A percentile compares a stretch with the other conserved stretches of the same genome.
These are phyloP conservation scores for Acipenser oxyrinchus DNA, from an alignment of 2,797 vertebrate species.

Conservation along the genomic window DNA sequence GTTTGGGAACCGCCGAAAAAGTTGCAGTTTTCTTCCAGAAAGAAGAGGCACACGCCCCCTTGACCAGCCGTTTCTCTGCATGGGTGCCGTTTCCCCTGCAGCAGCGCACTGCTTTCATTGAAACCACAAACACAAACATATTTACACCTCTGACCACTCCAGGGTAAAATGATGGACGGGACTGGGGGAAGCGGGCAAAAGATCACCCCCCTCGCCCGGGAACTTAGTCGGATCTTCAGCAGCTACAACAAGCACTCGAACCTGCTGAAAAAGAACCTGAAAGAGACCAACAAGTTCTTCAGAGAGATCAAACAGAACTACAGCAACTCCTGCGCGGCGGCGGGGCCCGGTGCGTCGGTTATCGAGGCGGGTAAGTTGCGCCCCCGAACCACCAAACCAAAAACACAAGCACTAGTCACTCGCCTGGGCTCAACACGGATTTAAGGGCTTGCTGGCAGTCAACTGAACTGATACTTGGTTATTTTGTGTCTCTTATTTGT, in stretches of 20 bases:
- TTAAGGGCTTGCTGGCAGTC: too few relatives aligned
- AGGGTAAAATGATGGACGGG: constrained; percentile 33
- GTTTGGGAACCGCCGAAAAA: too few relatives aligned
- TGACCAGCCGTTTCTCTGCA: too few relatives aligned
- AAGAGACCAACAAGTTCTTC: constrained; percentile 83
- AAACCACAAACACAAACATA: background rate
- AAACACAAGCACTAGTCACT: too few relatives aligned
- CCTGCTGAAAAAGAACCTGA: constrained; percentile 80
- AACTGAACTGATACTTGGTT: too few relatives aligned
- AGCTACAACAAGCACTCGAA: constrained; percentile 78
- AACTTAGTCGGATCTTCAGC: constrained; percentile 68
- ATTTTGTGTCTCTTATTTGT: too few relatives aligned
- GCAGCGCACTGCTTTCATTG: background rate
- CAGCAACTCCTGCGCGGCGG: constrained; percentile 53
- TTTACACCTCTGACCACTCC: too few relatives aligned
- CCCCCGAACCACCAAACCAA: too few relatives aligned
- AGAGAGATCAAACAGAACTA: constrained; percentile 77
- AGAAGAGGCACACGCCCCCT: too few relatives aligned
- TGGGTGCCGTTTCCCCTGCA: background rate
- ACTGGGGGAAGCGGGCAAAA: constrained; percentile 46
- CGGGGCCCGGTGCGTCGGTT: constrained; percentile 39
- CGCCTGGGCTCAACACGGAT: too few relatives aligned
- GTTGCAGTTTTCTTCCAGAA: too few relatives aligned
- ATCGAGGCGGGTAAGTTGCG: constrained; percentile 11
- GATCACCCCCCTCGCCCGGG: constrained; percentile 57